phyloP scores from a whole-genome alignment of 2,797 vertebrate genomes.

The Pseudomugil gertrudae region DNA sequence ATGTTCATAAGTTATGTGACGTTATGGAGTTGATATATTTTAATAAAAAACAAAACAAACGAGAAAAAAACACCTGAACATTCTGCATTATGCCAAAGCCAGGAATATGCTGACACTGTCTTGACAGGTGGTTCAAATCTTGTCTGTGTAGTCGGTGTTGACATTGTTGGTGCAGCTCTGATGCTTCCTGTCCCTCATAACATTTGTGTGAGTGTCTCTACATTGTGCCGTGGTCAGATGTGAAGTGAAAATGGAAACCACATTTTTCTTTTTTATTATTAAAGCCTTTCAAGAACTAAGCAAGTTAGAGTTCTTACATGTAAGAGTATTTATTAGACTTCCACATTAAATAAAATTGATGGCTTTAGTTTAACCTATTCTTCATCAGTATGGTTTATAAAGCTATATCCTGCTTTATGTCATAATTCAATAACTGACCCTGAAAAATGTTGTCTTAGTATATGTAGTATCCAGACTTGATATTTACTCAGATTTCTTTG shows the following conservation, averaged over 20 bases:
- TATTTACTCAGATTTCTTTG: not conserved
- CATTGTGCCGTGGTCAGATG: not conserved
- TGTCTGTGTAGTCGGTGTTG: not conserved
- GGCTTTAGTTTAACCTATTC: not conserved
- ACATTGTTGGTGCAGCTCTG: not conserved
- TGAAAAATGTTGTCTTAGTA: not conserved
- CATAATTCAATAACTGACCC: not conserved
- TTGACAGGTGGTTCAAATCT: not conserved
- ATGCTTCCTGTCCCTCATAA: no score
- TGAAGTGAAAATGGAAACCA: not conserved
- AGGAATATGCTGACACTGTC: not conserved
- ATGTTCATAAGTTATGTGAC: slow-evolving; percentile 13
- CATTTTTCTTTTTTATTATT: not conserved
- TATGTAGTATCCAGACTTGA: not conserved
- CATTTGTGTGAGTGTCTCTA: not conserved
- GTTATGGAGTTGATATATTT: not conserved
- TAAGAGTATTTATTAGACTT: not conserved
- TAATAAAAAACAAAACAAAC: not conserved
- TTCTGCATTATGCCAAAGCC: not conserved
- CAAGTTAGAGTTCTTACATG: not conserved
- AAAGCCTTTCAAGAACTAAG: not conserved
- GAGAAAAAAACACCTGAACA: not conserved
- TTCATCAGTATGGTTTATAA: not conserved
- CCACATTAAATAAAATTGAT: not conserved
- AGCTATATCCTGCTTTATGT: not conserved